Conservation (phyloP, 2,797 vertebrate genomes). For the Ataeniobius toweri region DNA sequence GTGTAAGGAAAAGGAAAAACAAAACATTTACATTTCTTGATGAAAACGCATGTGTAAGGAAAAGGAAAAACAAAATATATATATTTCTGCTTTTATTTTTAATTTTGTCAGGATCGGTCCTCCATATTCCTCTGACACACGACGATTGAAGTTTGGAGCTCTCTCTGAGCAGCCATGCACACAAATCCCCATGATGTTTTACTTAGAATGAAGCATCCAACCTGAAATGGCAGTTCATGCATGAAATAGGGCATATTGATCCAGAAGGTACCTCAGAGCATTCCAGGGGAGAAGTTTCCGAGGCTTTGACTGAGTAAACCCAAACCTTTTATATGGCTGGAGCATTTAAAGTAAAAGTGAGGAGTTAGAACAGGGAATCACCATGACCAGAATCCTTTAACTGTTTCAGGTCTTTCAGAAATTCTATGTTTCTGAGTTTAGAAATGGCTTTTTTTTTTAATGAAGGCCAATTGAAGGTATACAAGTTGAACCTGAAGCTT, state of each 20-base stretch:
- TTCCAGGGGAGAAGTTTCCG: slow-evolving; percentile 37
- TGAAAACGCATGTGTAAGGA: too few relatives aligned
- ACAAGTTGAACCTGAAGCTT: not conserved
- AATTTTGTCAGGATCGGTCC: too few relatives aligned
- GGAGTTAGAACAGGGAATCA: slow-evolving; percentile 13
- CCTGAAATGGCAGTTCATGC: slow-evolving; percentile 26
- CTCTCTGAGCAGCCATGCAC: slow-evolving; percentile 20
- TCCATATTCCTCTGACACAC: not conserved
- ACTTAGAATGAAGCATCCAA: slow-evolving; percentile 29
- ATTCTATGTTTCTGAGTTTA: not conserved
- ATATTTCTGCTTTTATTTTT: too few relatives aligned
- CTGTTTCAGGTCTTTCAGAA: not conserved
- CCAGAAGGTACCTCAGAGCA: slow-evolving; percentile 20
- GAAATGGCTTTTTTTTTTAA: not conserved
- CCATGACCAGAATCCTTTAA: slow-evolving; percentile 12
- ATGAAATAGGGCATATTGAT: slow-evolving; percentile 52
- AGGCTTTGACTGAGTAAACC: slow-evolving; percentile 24
- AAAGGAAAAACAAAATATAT: too few relatives aligned
- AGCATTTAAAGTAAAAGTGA: slow-evolving; percentile 12
- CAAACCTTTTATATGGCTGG: slow-evolving; percentile 6
- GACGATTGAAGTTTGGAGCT: not conserved
- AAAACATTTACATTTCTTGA: too few relatives aligned
- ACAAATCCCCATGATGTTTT: slow-evolving; percentile 16
- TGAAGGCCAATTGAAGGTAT: not conserved
- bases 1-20: too few relatives aligned